A percentile compares a stretch with the other conserved stretches of the same genome.
Evolutionary conservation across 1,140 invertebrate genomes (phyloP).

Genomic region (Drosophila nebulosa): DNA sequence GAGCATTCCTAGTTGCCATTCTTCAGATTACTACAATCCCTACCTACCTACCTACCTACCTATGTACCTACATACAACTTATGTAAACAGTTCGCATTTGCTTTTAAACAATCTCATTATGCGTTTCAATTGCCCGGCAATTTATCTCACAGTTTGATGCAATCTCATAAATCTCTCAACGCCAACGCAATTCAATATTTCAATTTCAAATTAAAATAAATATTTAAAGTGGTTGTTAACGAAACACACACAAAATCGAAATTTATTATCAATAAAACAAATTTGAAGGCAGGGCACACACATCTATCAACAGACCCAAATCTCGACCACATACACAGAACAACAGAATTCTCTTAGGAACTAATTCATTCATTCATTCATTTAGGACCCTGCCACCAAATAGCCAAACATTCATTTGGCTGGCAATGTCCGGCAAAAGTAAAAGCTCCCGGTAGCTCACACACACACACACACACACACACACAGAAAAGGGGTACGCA

Average conservation of each 20-base stretch:
- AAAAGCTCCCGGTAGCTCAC: conserved; percentile 8
- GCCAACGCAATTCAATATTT: conserved; percentile 55
- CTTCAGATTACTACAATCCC: background rate
- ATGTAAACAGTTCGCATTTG: conserved; percentile 56
- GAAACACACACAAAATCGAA: conserved; percentile 37
- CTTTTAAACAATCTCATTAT: conserved; percentile 28
- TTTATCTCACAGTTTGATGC: conserved; percentile 80
- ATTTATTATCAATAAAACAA: conserved; percentile 60
- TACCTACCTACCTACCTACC: too few relatives aligned
- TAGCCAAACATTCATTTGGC: conserved; percentile 67
- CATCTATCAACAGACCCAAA: conserved; percentile 21
- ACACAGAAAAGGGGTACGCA: too few relatives aligned
- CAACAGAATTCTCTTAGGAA: conserved; percentile 54
- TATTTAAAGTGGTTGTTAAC: conserved; percentile 60
- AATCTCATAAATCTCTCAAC: conserved; percentile 80
- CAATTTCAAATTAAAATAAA: conserved; percentile 79
- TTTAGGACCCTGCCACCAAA: conserved; percentile 31
- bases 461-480: too few relatives aligned
- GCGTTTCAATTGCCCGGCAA: conserved; percentile 56
- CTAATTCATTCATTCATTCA: conserved; percentile 77
- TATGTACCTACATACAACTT: background rate
- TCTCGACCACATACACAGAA: background rate
- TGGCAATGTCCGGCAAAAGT: conserved; percentile 56
- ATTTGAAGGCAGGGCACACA: conserved; percentile 13
- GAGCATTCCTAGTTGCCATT: background rate